Evolutionary conservation across 2,888 invertebrate species (phyloP).

Genomic region (Diplolepis rosae): DNA sequence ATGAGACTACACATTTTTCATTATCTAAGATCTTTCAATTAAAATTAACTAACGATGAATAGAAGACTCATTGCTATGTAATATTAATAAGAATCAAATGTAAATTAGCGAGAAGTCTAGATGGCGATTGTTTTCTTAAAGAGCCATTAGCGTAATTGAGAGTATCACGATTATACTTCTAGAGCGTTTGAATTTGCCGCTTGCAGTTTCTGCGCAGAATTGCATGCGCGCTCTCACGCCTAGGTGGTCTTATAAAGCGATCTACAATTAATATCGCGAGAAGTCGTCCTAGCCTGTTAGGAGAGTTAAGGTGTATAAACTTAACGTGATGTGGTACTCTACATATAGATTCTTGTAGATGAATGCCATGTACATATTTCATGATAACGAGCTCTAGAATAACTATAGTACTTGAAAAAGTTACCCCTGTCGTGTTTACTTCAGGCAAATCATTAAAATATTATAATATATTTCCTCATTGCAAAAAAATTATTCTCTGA

Average conservation of each 20-base stretch:
- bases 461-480: no score
- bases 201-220: conserved; percentile 28
- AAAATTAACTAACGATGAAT: neutral
- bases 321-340: conserved; percentile 42
- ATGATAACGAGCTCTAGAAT: conserved; percentile 55
- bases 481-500: no score
- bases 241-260: conserved; percentile 49
- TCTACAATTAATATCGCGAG: conserved; percentile 50
- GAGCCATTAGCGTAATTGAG: conserved; percentile 23
- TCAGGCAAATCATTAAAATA: no score
- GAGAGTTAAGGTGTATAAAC: conserved; percentile 1
- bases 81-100: conserved; percentile 6
- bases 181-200: conserved; percentile 19
- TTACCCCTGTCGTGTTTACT: no score
- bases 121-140: conserved; percentile 21
- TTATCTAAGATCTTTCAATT: neutral
- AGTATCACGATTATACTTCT: conserved; percentile 3
- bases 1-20: neutral
- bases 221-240: conserved; percentile 49
- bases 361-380: conserved; percentile 54
- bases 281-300: conserved; percentile 39
- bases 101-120: neutral
- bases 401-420: conserved; percentile 53
- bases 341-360: conserved; percentile 47
- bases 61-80: neutral